phyloP scores from a whole-genome alignment of 1,140 invertebrate genomes.

The Atta colombica region DNA sequence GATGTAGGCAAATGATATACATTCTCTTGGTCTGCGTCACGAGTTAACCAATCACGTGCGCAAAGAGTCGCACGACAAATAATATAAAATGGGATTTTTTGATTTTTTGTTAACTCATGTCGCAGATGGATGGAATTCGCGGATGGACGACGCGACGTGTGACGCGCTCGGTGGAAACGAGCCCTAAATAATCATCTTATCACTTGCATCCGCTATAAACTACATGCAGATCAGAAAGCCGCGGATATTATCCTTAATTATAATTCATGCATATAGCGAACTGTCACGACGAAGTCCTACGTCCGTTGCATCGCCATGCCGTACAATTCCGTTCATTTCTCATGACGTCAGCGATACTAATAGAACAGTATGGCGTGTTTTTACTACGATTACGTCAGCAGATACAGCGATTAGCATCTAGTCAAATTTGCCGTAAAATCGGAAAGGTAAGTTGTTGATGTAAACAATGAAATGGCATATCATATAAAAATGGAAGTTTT shows the following conservation, averaged over 20 bases:
- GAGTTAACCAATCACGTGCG: too few relatives aligned
- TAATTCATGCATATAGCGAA: slow-evolving; percentile 39
- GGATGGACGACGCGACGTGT: too few relatives aligned
- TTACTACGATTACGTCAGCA: background rate
- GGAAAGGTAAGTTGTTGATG: background rate
- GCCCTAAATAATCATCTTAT: slow-evolving; percentile 5
- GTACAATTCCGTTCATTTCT: slow-evolving; percentile 42
- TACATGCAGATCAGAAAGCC: slow-evolving; percentile 5
- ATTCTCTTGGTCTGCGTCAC: too few relatives aligned
- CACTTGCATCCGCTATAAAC: slow-evolving; percentile 35
- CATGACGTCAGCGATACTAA: slow-evolving; percentile 20
- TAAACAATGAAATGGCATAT: background rate
- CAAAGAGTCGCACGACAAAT: too few relatives aligned
- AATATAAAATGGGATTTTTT: too few relatives aligned
- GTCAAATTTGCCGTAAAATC: slow-evolving; percentile 30
- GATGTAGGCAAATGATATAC: too few relatives aligned
- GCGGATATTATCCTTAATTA: slow-evolving; percentile 39
- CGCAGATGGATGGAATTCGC: too few relatives aligned
- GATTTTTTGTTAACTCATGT: too few relatives aligned
- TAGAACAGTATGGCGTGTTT: background rate
- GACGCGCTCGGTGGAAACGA: too few relatives aligned
- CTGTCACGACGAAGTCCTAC: slow-evolving; percentile 13
- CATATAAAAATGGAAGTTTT: background rate
- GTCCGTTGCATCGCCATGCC: background rate
- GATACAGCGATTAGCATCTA: background rate